Base-by-base conservation (phyloP, 2,797 vertebrate species). In the Carcharodon carcharias region DNA sequence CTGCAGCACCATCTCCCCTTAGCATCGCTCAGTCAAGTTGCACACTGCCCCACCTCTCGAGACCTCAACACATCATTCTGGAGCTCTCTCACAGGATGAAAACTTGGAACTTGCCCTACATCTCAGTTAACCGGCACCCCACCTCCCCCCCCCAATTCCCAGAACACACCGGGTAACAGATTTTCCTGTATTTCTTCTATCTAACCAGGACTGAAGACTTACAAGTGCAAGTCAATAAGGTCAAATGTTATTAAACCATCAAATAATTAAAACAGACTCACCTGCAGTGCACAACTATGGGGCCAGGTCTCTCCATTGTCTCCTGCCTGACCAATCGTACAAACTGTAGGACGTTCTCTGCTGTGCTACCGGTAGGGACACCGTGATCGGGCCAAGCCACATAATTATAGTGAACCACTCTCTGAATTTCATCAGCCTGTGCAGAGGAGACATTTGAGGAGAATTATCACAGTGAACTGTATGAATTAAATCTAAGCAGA, bases 351-450 rank as follows among this genome's bases (percentile, higher is more conserved):
- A 99, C 98, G 97, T 98, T 99, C 96, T 99, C 99, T 0, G 99
- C 99, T 93, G 99, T 98, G 0, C 99, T 99, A 96, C 99, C 98
- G 0, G 99, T 99, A 96, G 99, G 99, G 3, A 99, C 99, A 0
- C 99, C 99, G 0, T 99, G 99, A 96, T 99, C 99, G 0, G 99
- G 99, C 99, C 99, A 99, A 0, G 99, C 99, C 0, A 98, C 99
- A 98, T 99, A 99, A 98, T 99, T 99, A 96, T 99, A 98, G 97
- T 99, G 99, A 97, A 98, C 98, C 96, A 99, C 98, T 0, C 99
- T 99, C 96, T 98, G 99, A 65, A 97, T 97, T 97, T 99, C 99
- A 0, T 99, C 99, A 0, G 98, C 99, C 99, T 99, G 97, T 31
- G 80, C 85, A 96, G 69, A 96, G 96, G 95, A 50, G 2, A 80